phyloP scores from a whole-genome alignment of 2,888 invertebrate genomes.

The Yponomeuta sedellus region DNA sequence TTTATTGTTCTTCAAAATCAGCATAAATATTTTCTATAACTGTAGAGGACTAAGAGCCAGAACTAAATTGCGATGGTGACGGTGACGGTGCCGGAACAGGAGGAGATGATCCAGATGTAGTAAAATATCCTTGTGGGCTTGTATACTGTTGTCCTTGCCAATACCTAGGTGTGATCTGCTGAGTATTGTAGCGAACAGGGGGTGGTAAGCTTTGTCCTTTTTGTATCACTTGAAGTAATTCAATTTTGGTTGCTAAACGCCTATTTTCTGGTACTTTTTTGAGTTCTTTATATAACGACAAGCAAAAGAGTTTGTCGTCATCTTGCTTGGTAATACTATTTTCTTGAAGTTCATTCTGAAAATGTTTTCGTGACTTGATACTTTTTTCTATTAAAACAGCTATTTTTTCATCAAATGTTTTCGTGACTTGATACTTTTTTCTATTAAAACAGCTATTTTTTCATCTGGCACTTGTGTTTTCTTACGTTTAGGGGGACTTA shows the following conservation, averaged over 20 bases:
- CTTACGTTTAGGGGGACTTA: constrained; percentile 27
- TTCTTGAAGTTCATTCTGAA: constrained; percentile 27
- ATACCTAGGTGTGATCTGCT: constrained; percentile 28
- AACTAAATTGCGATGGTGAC: constrained; percentile 23
- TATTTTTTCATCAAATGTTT: constrained; percentile 21
- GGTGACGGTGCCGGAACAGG: constrained; percentile 25
- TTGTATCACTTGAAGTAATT: constrained; percentile 31
- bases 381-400: constrained; percentile 13
- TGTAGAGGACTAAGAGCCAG: constrained; percentile 23
- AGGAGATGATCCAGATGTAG: constrained; percentile 25
- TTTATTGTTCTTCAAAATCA: constrained; percentile 27
- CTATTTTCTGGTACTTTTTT: constrained; percentile 32
- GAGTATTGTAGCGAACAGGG: constrained; percentile 22
- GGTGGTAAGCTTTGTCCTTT: constrained; percentile 27
- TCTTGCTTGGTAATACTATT: constrained; percentile 29
- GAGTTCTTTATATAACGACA: constrained; percentile 31
- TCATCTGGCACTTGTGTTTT: constrained; percentile 29
- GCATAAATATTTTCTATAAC: constrained; percentile 25
- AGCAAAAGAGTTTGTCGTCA: constrained; percentile 34
- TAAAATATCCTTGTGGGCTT: constrained; percentile 31
- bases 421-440: constrained; percentile 13
- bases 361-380: constrained; percentile 20
- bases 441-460: constrained; percentile 13
- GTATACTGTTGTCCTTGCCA: constrained; percentile 20
- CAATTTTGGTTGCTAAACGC: constrained; percentile 32